phyloP scores from a whole-genome alignment of 2,888 invertebrate genomes.

The Cryptocheilus praepositus region DNA sequence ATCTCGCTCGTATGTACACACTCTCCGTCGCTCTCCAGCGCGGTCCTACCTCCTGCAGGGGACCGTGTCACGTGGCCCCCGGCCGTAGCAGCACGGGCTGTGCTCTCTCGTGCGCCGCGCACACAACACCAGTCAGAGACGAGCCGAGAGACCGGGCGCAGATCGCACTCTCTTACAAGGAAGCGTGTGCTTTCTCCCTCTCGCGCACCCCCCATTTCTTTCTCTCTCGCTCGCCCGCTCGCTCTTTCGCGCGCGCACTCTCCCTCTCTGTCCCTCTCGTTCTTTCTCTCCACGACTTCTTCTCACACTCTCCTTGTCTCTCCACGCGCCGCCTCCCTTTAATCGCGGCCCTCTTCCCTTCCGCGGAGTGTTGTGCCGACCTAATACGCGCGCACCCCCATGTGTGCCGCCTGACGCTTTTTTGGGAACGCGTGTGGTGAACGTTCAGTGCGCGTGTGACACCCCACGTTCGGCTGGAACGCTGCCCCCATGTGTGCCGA shows the following conservation, averaged over 20 bases:
- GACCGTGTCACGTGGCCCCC: slow-evolving; percentile 73
- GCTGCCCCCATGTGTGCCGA: slow-evolving; percentile 21
- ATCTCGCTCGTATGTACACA: not conserved
- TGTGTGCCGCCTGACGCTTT: slow-evolving; percentile 15
- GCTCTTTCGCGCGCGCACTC: not conserved
- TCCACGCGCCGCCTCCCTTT: not conserved
- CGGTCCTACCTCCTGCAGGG: slow-evolving; percentile 73
- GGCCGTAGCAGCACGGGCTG: slow-evolving; percentile 60
- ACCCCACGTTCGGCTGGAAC: not conserved
- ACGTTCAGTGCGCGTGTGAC: slow-evolving; percentile 19
- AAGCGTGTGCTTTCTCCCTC: slow-evolving; percentile 57
- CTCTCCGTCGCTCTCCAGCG: slow-evolving; percentile 10
- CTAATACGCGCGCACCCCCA: no score
- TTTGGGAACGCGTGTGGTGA: slow-evolving; percentile 36
- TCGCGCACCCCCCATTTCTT: slow-evolving; percentile 34
- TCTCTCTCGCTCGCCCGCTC: slow-evolving; percentile 34
- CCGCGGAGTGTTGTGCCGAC: slow-evolving; percentile 15
- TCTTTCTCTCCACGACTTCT: slow-evolving; percentile 13
- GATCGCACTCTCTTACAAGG: slow-evolving; percentile 53
- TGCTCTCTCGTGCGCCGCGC: slow-evolving; percentile 64
- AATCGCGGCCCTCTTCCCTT: not conserved
- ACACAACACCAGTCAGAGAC: slow-evolving; percentile 71
- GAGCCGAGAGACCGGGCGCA: slow-evolving; percentile 70
- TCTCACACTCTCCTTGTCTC: not conserved
- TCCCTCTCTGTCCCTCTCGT: slow-evolving; percentile 18